Conservation (phyloP, 2,113 vertebrate species). For the Oryzias melastigma region DNA sequence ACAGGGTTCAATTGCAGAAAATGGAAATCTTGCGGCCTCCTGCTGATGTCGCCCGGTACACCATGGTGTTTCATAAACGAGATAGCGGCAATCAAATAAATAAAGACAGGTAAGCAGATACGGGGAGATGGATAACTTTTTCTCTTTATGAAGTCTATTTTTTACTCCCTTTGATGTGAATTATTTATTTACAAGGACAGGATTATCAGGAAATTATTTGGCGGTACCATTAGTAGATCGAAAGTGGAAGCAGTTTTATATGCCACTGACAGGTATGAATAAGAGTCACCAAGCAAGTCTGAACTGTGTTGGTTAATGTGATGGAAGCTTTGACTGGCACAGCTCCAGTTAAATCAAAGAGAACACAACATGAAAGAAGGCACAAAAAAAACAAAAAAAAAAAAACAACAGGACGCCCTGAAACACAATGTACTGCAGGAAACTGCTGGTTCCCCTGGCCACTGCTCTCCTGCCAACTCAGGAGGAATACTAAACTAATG, state of each 20-base stretch:
- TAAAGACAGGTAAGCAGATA: constrained; percentile 79
- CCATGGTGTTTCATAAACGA: constrained; percentile 93
- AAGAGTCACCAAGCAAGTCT: too few relatives aligned
- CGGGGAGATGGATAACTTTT: not conserved
- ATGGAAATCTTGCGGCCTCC: constrained; percentile 87
- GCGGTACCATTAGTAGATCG: too few relatives aligned
- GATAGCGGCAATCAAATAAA: constrained; percentile 92
- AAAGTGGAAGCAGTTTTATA: too few relatives aligned
- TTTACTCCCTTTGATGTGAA: too few relatives aligned
- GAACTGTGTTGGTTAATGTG: too few relatives aligned
- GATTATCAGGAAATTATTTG: too few relatives aligned
- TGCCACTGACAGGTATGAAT: too few relatives aligned
- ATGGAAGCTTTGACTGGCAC: too few relatives aligned
- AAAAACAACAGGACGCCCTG: not conserved
- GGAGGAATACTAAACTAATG: not conserved
- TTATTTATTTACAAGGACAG: too few relatives aligned
- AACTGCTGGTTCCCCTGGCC: not conserved
- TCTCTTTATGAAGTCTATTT: too few relatives aligned
- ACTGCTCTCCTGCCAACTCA: not conserved
- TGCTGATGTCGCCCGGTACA: constrained; percentile 85
- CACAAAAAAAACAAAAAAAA: not conserved
- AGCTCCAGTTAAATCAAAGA: not conserved
- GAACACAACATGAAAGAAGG: not conserved
- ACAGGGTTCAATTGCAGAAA: constrained; percentile 87
- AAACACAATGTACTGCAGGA: not conserved